Conservation (phyloP, 2,113 vertebrate species). For the Gnathonemus echidnorhynchus region DNA sequence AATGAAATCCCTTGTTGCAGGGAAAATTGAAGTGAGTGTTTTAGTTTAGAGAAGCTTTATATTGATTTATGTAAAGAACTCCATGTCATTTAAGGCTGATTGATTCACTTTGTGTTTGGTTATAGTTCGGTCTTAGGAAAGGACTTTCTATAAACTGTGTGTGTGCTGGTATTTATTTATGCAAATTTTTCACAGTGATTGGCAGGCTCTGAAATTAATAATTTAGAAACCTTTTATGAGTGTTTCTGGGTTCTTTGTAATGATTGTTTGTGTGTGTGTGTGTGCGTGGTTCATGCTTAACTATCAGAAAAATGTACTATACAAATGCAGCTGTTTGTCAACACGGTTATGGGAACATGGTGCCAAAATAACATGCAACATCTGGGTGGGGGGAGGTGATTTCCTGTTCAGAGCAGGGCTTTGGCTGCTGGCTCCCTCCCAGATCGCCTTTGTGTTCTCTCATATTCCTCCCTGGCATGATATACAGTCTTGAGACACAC, state of each 20-base stretch:
- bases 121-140: neutral
- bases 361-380: neutral
- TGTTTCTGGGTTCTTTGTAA: neutral
- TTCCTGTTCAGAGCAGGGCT: neutral
- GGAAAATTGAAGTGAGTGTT: neutral
- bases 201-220: neutral
- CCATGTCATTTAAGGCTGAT: neutral
- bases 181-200: neutral
- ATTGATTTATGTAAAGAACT: constrained; percentile 11
- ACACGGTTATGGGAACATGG: neutral
- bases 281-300: neutral
- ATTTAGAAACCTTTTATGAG: neutral
- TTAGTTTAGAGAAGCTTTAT: neutral
- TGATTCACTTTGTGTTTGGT: neutral
- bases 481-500: neutral
- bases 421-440: neutral
- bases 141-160: neutral
- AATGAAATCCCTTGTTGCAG: neutral
- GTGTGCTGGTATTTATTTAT: neutral
- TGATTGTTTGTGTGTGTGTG: neutral
- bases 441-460: neutral
- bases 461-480: neutral
- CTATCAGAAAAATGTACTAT: neutral
- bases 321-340: neutral
- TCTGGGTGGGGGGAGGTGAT: neutral